A percentile compares a stretch with the other conserved stretches of the same genome.
Evolutionary conservation across 2,888 invertebrate genomes (phyloP).

Genomic region (Nomada goodeniana): DNA sequence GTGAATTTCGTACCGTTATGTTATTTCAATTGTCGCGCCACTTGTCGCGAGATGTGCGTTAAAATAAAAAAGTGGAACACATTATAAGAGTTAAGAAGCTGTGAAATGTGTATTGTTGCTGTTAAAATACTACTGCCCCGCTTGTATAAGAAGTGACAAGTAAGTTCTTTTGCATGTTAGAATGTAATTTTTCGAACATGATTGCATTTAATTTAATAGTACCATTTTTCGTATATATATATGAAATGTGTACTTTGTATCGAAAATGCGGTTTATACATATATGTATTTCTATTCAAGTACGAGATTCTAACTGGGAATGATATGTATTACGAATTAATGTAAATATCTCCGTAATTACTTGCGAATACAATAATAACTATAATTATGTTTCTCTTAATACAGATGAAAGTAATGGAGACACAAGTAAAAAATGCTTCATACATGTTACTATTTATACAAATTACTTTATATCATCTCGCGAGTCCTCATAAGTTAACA

Average conservation of each 20-base stretch:
- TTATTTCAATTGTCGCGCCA: conserved; percentile 4
- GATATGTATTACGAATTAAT: not conserved
- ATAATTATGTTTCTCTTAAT: not conserved
- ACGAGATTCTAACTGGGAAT: too few species aligned
- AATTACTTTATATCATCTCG: not conserved
- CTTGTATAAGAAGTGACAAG: conserved; percentile 19
- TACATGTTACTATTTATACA: not conserved
- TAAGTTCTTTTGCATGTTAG: conserved; percentile 10
- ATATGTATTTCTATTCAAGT: too few species aligned
- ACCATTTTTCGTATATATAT: not conserved
- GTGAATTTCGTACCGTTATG: conserved; percentile 45
- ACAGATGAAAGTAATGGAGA: not conserved
- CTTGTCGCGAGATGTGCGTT: conserved; percentile 3
- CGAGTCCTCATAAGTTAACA: not conserved
- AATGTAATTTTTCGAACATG: not conserved
- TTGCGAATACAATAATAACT: not conserved
- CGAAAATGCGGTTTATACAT: not conserved
- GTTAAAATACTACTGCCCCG: not conserved
- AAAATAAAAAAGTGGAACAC: not conserved
- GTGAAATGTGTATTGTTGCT: conserved; percentile 11
- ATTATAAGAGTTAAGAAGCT: not conserved
- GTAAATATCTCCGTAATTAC: not conserved
- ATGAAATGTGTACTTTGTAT: not conserved
- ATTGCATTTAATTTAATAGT: not conserved
- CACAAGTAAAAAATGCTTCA: not conserved